Percentiles rank a stretch among this genome's conserved stretches.
These are phyloP conservation scores for Seira musarum DNA, from an alignment of 2,888 invertebrate species.

Conservation along the genomic window DNA sequence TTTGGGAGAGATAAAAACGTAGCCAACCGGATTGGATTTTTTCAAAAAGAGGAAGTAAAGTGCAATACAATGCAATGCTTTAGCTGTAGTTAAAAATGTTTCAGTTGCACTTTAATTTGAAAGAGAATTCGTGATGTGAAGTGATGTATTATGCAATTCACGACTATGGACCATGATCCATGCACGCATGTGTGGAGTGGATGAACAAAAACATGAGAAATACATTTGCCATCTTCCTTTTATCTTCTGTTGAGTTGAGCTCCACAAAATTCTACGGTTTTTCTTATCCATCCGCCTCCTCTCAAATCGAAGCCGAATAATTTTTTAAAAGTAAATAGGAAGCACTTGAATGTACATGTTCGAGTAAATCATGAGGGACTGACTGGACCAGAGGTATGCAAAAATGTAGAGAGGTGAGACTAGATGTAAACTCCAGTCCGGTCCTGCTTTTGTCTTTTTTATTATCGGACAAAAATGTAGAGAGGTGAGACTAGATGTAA, in stretches of 20 bases:
- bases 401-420: no score
- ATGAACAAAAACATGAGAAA: slow-evolving; percentile 17
- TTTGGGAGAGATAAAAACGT: not conserved
- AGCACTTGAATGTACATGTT: not conserved
- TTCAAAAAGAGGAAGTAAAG: not conserved
- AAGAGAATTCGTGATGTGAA: not conserved
- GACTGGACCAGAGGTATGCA: no score
- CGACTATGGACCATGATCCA: no score
- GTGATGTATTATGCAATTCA: not conserved
- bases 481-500: no score
- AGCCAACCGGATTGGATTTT: not conserved
- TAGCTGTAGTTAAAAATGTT: not conserved
- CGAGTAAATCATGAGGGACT: not conserved
- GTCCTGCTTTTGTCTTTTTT: not conserved
- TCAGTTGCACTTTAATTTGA: slow-evolving; percentile 20
- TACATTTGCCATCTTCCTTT: slow-evolving; percentile 10
- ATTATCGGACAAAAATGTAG: no score
- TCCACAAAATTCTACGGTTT: no score
- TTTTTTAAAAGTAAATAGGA: not conserved
- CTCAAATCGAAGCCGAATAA: not conserved
- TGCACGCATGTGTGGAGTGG: not conserved
- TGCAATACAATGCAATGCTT: not conserved
- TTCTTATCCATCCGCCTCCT: not conserved
- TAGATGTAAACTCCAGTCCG: no score
- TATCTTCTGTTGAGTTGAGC: not conserved